Evolutionary conservation across 2,797 vertebrate species (phyloP).

Genomic region (Anguilla anguilla): DNA sequence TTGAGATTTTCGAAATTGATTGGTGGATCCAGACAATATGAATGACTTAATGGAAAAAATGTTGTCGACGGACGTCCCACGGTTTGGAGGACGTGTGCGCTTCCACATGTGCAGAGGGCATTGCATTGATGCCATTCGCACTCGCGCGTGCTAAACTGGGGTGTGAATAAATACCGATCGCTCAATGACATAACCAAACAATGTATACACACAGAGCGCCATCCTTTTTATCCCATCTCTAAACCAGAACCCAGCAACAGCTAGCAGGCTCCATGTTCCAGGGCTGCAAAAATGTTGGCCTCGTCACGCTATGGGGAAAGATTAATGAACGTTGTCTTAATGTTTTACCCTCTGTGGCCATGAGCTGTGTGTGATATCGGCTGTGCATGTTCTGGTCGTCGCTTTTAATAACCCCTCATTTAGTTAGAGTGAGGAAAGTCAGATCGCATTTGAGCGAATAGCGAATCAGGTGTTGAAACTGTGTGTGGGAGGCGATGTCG

Average conservation of each 20-base stretch:
- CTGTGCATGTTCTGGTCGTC: conserved; percentile 50
- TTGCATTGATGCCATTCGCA: neutral
- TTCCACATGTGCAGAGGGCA: neutral
- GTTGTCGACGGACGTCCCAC: neutral
- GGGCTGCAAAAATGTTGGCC: neutral
- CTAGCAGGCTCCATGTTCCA: neutral
- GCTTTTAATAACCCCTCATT: conserved; percentile 75
- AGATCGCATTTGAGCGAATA: conserved; percentile 68
- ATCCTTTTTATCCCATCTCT: neutral
- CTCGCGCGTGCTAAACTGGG: neutral
- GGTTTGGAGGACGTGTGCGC: neutral
- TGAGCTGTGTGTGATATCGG: conserved; percentile 40
- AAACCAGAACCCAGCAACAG: neutral
- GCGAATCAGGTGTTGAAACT: conserved; percentile 79
- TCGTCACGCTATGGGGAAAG: no score
- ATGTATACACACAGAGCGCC: neutral
- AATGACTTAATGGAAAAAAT: neutral
- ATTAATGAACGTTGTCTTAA: neutral
- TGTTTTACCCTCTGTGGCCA: neutral
- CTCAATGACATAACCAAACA: neutral
- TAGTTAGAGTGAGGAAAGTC: conserved; percentile 61
- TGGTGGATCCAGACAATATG: neutral
- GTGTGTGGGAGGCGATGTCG: conserved; percentile 62
- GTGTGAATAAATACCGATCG: neutral
- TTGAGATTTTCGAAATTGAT: neutral